Conservation (phyloP, 2,113 vertebrate genomes). For the Pyrgilauda ruficollis region DNA sequence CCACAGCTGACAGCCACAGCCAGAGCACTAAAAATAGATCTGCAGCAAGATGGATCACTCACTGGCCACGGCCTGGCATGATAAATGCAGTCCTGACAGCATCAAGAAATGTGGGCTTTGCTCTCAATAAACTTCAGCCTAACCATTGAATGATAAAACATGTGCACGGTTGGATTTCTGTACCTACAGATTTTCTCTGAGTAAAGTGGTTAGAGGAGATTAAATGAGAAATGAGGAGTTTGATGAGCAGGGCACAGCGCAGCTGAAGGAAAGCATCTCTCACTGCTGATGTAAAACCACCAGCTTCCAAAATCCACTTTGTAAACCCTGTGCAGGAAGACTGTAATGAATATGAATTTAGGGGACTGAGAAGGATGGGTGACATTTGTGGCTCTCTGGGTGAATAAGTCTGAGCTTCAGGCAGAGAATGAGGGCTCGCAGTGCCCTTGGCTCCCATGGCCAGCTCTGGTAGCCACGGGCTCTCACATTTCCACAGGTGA, state of each 20-base stretch:
- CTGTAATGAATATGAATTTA: neutral
- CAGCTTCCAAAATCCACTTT: neutral
- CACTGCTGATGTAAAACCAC: accelerated
- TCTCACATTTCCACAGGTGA: neutral
- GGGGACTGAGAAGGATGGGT: neutral
- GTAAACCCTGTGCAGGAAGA: neutral
- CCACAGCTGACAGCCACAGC: accelerated
- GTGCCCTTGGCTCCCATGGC: neutral
- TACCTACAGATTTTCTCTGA: neutral
- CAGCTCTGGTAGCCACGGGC: neutral
- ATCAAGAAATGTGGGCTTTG: neutral
- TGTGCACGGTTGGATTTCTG: accelerated
- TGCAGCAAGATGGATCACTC: neutral
- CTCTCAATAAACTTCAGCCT: neutral
- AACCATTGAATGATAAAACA: neutral
- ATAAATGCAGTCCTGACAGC: neutral
- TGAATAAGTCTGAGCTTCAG: neutral
- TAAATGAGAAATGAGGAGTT: neutral
- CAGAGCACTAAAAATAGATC: neutral
- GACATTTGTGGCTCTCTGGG: neutral
- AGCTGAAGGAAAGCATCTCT: neutral
- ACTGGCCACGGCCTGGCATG: accelerated
- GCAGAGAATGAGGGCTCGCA: accelerated
- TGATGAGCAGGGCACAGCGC: neutral
- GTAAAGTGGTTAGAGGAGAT: neutral